Evolutionary conservation across 2,888 invertebrate genomes (phyloP).

Genomic region (Eupithecia inturbata): DNA sequence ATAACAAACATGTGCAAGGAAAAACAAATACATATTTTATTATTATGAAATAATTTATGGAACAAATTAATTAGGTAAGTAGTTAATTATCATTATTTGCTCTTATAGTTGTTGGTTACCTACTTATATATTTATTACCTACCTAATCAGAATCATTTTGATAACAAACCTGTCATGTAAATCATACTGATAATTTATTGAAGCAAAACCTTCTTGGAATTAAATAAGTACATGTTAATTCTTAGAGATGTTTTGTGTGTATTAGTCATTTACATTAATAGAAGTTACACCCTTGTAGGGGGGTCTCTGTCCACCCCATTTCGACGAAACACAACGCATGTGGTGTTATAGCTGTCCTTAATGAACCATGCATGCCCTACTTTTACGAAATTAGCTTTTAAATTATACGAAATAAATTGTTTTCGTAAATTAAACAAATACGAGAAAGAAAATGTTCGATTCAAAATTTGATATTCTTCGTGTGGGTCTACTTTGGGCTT

Average conservation of each 20-base stretch:
- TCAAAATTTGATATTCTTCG: constrained; percentile 42
- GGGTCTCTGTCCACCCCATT: constrained; percentile 62
- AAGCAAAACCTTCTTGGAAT: constrained; percentile 13
- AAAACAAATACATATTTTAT: background rate
- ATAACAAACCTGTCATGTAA: constrained; percentile 9
- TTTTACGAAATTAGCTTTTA: constrained; percentile 50
- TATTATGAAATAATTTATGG: background rate
- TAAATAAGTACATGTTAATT: background rate
- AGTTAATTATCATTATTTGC: background rate
- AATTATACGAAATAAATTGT: constrained; percentile 38
- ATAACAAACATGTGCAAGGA: background rate
- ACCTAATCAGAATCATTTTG: constrained; percentile 5
- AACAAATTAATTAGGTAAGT: background rate
- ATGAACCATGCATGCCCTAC: constrained; percentile 49
- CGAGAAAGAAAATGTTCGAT: constrained; percentile 16
- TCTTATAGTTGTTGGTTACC: background rate
- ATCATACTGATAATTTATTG: constrained; percentile 19
- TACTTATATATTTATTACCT: background rate
- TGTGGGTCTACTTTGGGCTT: constrained; percentile 39
- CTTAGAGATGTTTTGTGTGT: constrained; percentile 18
- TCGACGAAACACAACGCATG: constrained; percentile 57
- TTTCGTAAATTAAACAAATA: constrained; percentile 27
- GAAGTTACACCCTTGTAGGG: constrained; percentile 55
- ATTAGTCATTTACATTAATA: constrained; percentile 53
- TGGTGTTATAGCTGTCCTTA: constrained; percentile 43